A percentile compares a stretch with the other conserved stretches of the same genome.
Evolutionary conservation across 1,140 invertebrate species (phyloP).

Genomic region (Pogonomyrmex barbatus): DNA sequence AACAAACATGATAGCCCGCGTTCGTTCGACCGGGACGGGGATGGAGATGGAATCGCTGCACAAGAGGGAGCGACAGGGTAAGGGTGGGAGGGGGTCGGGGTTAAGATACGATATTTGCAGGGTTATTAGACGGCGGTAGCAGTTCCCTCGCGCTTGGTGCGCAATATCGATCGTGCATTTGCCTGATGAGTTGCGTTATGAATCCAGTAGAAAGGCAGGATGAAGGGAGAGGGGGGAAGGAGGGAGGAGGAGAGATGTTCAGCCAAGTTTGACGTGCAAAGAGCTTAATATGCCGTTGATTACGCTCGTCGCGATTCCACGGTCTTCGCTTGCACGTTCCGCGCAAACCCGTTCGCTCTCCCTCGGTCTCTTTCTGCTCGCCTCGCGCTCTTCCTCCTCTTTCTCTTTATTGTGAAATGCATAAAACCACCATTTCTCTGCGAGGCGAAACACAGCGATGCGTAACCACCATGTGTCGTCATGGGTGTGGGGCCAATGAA

Average conservation of each 20-base stretch:
- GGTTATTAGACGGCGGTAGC: constrained; percentile 80
- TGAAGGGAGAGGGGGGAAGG: neutral
- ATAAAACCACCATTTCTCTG: constrained; percentile 58
- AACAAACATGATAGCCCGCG: constrained; percentile 69
- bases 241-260: constrained; percentile 54
- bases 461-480: constrained; percentile 56
- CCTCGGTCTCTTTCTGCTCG: constrained; percentile 1
- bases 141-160: constrained; percentile 69
- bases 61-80: constrained; percentile 3
- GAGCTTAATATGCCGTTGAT: constrained; percentile 73
- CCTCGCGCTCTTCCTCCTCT: neutral
- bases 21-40: constrained; percentile 61
- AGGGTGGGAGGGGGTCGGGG: constrained; percentile 49
- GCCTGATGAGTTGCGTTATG: constrained; percentile 81
- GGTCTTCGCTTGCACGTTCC: constrained; percentile 50
- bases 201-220: constrained; percentile 65
- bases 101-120: constrained; percentile 80
- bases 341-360: constrained; percentile 9
- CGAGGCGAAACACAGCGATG: constrained; percentile 34
- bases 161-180: constrained; percentile 79
- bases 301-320: constrained; percentile 74
- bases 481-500: constrained; percentile 68
- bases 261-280: constrained; percentile 73
- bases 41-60: constrained; percentile 10
- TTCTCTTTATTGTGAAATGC: constrained; percentile 42